Evolutionary conservation across 1,140 invertebrate genomes (phyloP).

Genomic region (Dreissena rostriformis): DNA sequence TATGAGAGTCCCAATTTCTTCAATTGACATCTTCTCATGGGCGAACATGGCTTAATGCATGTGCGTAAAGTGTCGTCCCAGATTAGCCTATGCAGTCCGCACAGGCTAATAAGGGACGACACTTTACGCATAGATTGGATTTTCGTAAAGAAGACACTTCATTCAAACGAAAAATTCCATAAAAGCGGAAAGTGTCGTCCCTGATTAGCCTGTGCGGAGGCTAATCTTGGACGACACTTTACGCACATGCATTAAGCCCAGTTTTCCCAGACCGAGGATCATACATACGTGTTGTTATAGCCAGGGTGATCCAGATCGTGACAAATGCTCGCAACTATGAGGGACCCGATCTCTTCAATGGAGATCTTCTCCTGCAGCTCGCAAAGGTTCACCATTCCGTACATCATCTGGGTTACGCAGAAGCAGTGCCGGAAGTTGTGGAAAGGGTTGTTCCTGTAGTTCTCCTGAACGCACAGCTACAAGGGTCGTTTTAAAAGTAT

Average conservation of each 20-base stretch:
- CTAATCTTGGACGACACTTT: no score
- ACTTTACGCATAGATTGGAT: no score
- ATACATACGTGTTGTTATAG: slow-evolving; percentile 82
- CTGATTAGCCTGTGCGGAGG: no score
- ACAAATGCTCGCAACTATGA: slow-evolving; percentile 92
- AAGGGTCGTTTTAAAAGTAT: slow-evolving; percentile 5
- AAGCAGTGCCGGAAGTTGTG: slow-evolving; percentile 95
- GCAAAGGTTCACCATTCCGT: slow-evolving; percentile 82
- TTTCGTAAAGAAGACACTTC: no score
- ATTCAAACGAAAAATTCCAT: no score
- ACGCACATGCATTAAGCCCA: no score
- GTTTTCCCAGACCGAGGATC: no score
- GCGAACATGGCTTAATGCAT: no score
- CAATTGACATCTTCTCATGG: slow-evolving; percentile 86
- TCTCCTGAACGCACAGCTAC: slow-evolving; percentile 88
- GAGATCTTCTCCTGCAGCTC: slow-evolving; percentile 87
- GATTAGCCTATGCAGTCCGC: no score
- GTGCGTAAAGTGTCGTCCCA: no score
- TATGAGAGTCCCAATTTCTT: slow-evolving; percentile 90
- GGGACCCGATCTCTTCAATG: slow-evolving; percentile 89
- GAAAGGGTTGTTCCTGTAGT: slow-evolving; percentile 95
- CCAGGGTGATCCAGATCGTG: slow-evolving; percentile 83
- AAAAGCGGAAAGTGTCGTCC: no score
- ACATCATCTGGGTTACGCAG: slow-evolving; percentile 95
- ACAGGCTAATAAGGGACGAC: no score